Percentiles rank a stretch among this genome's conserved stretches.
phyloP scores from a whole-genome alignment of 2,888 invertebrate genomes.

The Nebria brevicollis region DNA sequence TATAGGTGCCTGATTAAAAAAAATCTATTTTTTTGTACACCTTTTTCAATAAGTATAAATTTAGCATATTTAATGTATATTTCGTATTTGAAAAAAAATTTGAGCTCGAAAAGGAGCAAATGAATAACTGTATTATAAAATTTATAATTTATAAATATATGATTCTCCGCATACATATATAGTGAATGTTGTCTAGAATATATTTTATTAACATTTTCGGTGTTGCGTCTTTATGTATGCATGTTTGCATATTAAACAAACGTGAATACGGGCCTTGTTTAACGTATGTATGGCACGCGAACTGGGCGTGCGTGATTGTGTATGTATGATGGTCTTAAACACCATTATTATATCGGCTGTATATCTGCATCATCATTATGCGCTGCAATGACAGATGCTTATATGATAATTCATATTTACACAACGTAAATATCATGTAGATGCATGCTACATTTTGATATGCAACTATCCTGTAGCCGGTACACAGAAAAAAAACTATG shows the following conservation, averaged over 20 bases:
- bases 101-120: too few relatives aligned
- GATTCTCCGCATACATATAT: too few relatives aligned
- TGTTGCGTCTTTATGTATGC: not conserved
- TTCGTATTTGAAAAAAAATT: too few relatives aligned
- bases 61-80: too few relatives aligned
- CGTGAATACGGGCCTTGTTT: not conserved
- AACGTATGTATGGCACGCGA: not conserved
- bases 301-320: slow-evolving; percentile 1
- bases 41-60: too few relatives aligned
- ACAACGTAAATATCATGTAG: not conserved
- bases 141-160: too few relatives aligned
- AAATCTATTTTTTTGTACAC: too few relatives aligned
- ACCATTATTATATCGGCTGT: slow-evolving; percentile 1
- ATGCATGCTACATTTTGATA: not conserved
- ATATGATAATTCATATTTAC: not conserved
- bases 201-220: not conserved
- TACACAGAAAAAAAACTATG: not conserved
- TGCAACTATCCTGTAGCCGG: not conserved
- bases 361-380: not conserved
- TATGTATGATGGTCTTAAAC: not conserved
- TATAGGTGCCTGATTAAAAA: not conserved
- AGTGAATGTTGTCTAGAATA: too few relatives aligned
- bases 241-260: not conserved
- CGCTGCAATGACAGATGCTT: not conserved
- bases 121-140: too few relatives aligned